Percentiles rank a stretch among this genome's conserved stretches.
Evolutionary conservation across 2,113 vertebrate genomes (phyloP).

Genomic region (Coryphaenoides rupestris): DNA sequence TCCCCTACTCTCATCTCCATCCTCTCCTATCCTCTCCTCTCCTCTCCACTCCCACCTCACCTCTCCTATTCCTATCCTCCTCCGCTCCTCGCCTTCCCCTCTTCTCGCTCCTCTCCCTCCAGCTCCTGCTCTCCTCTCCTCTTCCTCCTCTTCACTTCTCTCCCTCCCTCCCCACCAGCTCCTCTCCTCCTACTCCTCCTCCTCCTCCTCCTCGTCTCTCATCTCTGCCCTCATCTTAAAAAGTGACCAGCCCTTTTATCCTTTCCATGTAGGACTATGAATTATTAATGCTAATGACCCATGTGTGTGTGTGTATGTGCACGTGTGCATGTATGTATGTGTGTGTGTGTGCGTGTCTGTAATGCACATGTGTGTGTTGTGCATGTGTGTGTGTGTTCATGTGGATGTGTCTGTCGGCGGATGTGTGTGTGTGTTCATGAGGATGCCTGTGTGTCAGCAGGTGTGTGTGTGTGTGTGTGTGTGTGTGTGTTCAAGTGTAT

Average conservation of each 20-base stretch:
- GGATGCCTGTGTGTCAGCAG: neutral
- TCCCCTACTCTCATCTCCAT: too few relatives aligned
- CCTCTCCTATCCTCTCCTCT: conserved; percentile 22
- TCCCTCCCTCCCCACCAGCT: conserved; percentile 10
- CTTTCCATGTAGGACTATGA: conserved; percentile 24
- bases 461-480: neutral
- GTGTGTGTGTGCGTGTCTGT: neutral
- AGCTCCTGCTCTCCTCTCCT: too few relatives aligned
- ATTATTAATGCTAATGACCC: conserved; percentile 35
- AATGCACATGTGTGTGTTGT: neutral
- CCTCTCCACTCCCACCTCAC: conserved; percentile 15
- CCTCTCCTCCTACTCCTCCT: neutral
- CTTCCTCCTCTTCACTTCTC: too few relatives aligned
- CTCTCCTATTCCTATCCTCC: conserved; percentile 8
- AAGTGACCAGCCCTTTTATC: conserved; percentile 35
- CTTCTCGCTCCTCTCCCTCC: too few relatives aligned
- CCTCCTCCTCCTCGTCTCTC: conserved; percentile 6
- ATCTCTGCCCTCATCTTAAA: conserved; percentile 4
- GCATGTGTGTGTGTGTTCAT: neutral
- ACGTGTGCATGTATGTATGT: neutral
- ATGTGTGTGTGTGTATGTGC: neutral
- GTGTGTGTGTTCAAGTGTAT: neutral
- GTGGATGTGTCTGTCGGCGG: neutral
- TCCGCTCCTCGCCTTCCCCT: conserved; percentile 24
- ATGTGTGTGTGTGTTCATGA: neutral